Percentiles rank a stretch among this genome's conserved stretches.
These are phyloP conservation scores for Scelioninae gen. 2 DNA, from an alignment of 2,888 invertebrate species.

Conservation along the genomic window DNA sequence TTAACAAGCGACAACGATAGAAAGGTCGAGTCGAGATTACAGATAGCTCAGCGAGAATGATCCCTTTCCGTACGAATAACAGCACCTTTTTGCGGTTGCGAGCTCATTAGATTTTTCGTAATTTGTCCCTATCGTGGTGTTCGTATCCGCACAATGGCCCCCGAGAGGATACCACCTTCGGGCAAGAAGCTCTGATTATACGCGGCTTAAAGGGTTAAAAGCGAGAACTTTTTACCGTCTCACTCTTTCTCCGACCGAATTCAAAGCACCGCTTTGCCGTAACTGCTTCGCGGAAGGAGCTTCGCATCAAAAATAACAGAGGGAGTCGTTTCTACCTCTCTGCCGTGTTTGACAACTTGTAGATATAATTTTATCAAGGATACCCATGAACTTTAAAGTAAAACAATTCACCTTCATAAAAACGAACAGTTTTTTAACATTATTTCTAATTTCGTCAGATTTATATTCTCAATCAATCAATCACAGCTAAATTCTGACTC, in stretches of 20 bases:
- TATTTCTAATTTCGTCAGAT: too few species aligned
- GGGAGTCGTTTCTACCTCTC: constrained; percentile 9
- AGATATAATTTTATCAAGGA: constrained; percentile 21
- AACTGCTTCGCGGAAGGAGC: constrained; percentile 69
- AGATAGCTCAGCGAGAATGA: constrained; percentile 55
- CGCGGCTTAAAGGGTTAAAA: constrained; percentile 62
- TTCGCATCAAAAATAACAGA: constrained; percentile 38
- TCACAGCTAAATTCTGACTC: too few species aligned
- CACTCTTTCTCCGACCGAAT: constrained; percentile 52
- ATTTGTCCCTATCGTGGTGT: constrained; percentile 64
- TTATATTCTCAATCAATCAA: too few species aligned
- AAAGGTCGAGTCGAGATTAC: constrained; percentile 44
- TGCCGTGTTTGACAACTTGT: constrained; percentile 31
- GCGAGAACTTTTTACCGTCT: constrained; percentile 45
- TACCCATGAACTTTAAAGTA: too few species aligned
- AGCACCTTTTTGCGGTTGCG: constrained; percentile 60
- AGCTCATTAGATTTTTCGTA: constrained; percentile 73
- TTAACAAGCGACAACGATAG: constrained; percentile 50
- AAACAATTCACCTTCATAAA: too few species aligned
- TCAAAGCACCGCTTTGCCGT: constrained; percentile 63
- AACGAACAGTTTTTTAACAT: too few species aligned
- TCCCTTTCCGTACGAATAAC: constrained; percentile 51
- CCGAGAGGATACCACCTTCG: constrained; percentile 50
- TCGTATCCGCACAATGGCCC: constrained; percentile 52
- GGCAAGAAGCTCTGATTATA: constrained; percentile 59